A percentile compares a stretch with the other conserved stretches of the same genome.
Conservation (phyloP, 64 coral and sea anemone genomes). For the Actinia tenebrosa region DNA sequence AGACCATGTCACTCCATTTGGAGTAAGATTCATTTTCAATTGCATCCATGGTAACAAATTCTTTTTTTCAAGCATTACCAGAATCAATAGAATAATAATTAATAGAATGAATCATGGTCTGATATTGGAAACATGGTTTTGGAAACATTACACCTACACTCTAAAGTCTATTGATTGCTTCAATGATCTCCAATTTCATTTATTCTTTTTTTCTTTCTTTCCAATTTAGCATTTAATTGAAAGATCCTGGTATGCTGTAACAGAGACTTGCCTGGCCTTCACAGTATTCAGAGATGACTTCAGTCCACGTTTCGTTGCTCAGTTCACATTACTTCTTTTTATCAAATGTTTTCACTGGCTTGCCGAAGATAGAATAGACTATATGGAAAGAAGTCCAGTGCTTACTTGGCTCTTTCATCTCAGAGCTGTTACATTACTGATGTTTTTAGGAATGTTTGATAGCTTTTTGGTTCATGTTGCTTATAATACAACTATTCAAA, state of each 20-base stretch:
- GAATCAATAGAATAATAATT: no score
- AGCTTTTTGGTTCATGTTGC: conserved; percentile 82
- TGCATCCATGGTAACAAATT: no score
- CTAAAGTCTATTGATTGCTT: background rate
- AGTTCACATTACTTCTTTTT: conserved; percentile 91
- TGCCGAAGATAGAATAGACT: conserved; percentile 95
- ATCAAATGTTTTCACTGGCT: conserved; percentile 97
- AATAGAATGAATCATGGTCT: no score
- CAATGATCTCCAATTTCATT: background rate
- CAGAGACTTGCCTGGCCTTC: conserved; percentile 95
- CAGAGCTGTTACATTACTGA: conserved; percentile 58
- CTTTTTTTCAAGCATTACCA: no score
- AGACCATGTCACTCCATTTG: no score
- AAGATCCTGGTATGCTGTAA: conserved; percentile 99
- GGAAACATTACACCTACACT: background rate
- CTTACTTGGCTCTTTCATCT: conserved; percentile 90
- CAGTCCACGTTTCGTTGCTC: conserved; percentile 96
- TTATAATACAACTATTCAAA: conserved; percentile 87
- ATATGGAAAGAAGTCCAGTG: conserved; percentile 98
- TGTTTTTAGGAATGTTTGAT: conserved; percentile 81
- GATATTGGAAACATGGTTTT: no score
- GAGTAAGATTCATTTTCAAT: no score
- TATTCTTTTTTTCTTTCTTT: background rate
- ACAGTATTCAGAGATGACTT: conserved; percentile 98
- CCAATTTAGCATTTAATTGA: conserved; percentile 94